Evolutionary conservation across 1,140 invertebrate species (phyloP).

Genomic region (Panagrolaimus sp.): DNA sequence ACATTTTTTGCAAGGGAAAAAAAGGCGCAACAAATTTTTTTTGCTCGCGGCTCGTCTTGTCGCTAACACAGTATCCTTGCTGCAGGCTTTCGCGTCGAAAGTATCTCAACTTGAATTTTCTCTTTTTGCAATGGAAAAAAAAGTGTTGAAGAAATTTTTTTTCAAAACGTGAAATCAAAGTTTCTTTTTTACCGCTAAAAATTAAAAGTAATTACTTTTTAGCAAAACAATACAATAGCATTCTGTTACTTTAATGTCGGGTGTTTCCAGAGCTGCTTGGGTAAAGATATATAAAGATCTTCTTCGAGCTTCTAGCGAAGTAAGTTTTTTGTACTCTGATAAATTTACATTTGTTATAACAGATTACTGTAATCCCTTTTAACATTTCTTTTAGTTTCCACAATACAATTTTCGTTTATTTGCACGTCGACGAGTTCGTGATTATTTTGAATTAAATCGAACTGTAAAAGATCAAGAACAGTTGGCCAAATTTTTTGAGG

Average conservation of each 20-base stretch:
- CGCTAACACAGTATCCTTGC: background rate
- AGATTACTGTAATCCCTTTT: background rate
- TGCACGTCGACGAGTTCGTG: conserved; percentile 39
- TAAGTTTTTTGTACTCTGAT: conserved; percentile 11
- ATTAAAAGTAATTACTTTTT: background rate
- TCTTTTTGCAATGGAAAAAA: background rate
- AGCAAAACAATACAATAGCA: background rate
- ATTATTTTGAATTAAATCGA: conserved; percentile 40
- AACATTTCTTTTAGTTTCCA: conserved; percentile 39
- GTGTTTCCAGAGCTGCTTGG: conserved; percentile 28
- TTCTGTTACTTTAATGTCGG: conserved; percentile 4
- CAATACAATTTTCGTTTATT: conserved; percentile 50
- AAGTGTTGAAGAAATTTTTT: background rate
- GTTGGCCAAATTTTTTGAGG: conserved; percentile 32
- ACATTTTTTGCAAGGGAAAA: no score
- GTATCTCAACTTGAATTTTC: background rate
- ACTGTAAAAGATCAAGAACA: conserved; percentile 26
- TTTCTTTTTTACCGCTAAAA: background rate
- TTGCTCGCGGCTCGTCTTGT: no score
- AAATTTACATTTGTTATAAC: background rate
- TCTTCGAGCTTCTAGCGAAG: conserved; percentile 26
- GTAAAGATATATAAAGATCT: conserved; percentile 37
- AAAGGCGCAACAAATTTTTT: background rate
- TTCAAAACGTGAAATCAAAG: background rate
- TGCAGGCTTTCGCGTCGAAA: background rate